phyloP scores from a whole-genome alignment of 2,888 invertebrate species.

The Andrena fulva region DNA sequence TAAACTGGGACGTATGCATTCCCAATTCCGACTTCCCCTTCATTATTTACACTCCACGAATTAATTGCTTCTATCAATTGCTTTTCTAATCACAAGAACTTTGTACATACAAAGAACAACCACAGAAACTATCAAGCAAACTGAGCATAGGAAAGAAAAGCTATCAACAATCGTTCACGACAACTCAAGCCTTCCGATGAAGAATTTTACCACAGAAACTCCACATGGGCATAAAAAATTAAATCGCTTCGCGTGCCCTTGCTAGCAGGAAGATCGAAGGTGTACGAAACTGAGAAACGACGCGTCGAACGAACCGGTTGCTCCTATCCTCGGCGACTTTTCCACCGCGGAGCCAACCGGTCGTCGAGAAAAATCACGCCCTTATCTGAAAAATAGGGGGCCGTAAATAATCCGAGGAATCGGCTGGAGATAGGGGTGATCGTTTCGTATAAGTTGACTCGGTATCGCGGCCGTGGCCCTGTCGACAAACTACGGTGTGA shows the following conservation, averaged over 20 bases:
- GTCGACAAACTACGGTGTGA: constrained; percentile 68
- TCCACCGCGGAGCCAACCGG: constrained; percentile 51
- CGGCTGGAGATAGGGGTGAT: constrained; percentile 69
- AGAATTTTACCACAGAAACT: too few species aligned
- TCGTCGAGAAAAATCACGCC: constrained; percentile 74
- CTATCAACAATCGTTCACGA: too few species aligned
- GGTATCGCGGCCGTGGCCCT: constrained; percentile 66
- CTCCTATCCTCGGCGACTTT: constrained; percentile 48
- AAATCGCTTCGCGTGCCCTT: background rate
- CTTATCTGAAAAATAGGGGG: constrained; percentile 76
- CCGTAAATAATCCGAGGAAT: constrained; percentile 75
- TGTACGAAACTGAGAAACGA: constrained; percentile 49
- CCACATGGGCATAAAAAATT: background rate
- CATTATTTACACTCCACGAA: too few species aligned
- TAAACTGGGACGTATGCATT: too few species aligned
- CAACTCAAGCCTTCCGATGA: too few species aligned
- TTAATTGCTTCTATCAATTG: too few species aligned
- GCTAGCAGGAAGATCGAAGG: constrained; percentile 22
- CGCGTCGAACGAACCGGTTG: constrained; percentile 52
- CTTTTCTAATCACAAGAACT: too few species aligned
- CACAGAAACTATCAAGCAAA: too few species aligned
- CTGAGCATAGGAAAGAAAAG: too few species aligned
- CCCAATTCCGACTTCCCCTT: too few species aligned
- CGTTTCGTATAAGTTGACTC: constrained; percentile 68
- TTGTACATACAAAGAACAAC: too few species aligned